Conservation (phyloP, 2,888 invertebrate genomes). For the Cheilosia variabilis region DNA sequence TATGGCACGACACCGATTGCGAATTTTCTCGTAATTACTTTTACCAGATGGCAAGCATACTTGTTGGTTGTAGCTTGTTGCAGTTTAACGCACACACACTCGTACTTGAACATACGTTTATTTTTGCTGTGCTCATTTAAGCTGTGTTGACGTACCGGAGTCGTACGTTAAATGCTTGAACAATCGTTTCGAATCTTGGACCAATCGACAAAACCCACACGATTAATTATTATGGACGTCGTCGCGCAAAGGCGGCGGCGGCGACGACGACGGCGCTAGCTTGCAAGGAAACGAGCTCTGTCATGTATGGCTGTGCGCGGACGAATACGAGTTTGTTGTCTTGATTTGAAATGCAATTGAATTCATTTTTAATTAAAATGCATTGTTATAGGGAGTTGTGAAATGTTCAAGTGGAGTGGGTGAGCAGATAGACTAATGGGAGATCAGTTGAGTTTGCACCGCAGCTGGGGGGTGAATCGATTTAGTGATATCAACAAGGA, state of each 20-base stretch:
- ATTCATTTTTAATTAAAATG: slow-evolving; percentile 65
- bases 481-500: not conserved
- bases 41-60: slow-evolving; percentile 60
- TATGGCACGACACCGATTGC: slow-evolving; percentile 46
- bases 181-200: slow-evolving; percentile 53
- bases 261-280: slow-evolving; percentile 12
- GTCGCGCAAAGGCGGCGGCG: not conserved
- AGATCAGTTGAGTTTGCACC: not conserved
- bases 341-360: slow-evolving; percentile 68
- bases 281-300: slow-evolving; percentile 37
- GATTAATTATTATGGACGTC: slow-evolving; percentile 66
- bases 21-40: slow-evolving; percentile 63
- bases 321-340: slow-evolving; percentile 13
- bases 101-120: not conserved
- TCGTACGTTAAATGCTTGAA: slow-evolving; percentile 52
- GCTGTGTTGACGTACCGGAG: slow-evolving; percentile 47
- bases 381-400: slow-evolving; percentile 50
- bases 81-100: slow-evolving; percentile 1
- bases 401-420: slow-evolving; percentile 29
- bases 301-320: not conserved
- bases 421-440: slow-evolving; percentile 84
- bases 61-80: slow-evolving; percentile 14
- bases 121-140: slow-evolving; percentile 58
- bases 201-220: slow-evolving; percentile 64
- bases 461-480: not conserved